These are phyloP conservation scores for Elysia chlorotica DNA, from an alignment of 1,140 invertebrate species.

Conservation along the genomic window DNA sequence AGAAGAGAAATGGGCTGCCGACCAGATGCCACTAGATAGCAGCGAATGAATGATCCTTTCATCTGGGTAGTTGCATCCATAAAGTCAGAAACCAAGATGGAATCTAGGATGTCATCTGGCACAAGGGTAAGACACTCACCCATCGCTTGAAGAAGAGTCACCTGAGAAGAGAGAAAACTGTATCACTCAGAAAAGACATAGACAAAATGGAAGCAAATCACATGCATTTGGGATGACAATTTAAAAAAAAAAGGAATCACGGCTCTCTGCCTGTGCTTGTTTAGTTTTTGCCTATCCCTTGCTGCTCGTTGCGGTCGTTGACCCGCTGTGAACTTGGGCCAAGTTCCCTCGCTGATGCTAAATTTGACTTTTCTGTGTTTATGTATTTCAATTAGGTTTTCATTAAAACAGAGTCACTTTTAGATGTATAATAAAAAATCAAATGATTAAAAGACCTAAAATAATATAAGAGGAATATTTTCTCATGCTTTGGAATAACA, in stretches of 20 bases:
- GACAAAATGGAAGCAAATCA: background rate
- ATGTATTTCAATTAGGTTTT: no score
- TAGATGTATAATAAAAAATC: no score
- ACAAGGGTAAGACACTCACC: conserved; percentile 47
- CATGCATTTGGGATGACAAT: background rate
- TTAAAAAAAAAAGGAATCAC: conserved; percentile 5
- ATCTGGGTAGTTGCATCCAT: conserved; percentile 16
- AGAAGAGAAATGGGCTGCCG: conserved; percentile 47
- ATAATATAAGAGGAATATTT: no score
- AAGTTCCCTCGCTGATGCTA: no score
- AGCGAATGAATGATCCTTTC: conserved; percentile 42
- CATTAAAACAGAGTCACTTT: no score
- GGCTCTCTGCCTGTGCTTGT: no score
- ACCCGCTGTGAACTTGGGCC: no score
- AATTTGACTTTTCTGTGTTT: no score
- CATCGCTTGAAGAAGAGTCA: conserved; percentile 22
- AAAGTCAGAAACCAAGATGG: conserved; percentile 43
- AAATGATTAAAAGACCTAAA: no score
- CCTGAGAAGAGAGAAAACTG: conserved; percentile 6
- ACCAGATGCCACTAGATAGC: conserved; percentile 47
- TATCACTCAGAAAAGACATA: background rate
- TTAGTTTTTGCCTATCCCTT: no score
- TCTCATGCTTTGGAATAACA: no score
- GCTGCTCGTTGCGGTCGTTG: no score
- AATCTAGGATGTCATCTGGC: conserved; percentile 47